Evolutionary conservation across 2,888 invertebrate genomes (phyloP), one percentile per base, ranked within the genome.

Genomic region (Notodonta ziczac): DNA sequence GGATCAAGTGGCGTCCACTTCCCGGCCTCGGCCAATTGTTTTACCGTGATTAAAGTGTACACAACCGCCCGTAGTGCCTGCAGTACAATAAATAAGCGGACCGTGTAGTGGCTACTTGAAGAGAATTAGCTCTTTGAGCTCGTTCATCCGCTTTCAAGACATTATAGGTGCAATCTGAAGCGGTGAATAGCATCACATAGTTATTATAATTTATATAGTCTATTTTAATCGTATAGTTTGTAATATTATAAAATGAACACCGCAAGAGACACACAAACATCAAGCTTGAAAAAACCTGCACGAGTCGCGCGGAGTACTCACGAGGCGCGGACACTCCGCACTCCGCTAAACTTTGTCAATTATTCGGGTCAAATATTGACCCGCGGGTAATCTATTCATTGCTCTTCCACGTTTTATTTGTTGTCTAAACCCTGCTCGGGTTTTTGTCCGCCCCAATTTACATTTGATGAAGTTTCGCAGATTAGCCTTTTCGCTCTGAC

Each of bases 381-480:
- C 79, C 67, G 67, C 70, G 63, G 65, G 66, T 82, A 80, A 83
- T 85, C 72, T 84, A 84, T 84, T 83, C 86, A 83, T 82, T 77
- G 80, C 70, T 75, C 69, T 71, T 69, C 64, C 74, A 61, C 76
- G 67, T 77, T 78, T 77, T 81, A 79, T 82, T 81, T 77, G 78
- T 80, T 75, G 77, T 77, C 67, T 77, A 70, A 80, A 56, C 75
- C 66, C 65, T 42, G 61, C 67, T 65, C 60, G 62, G 66, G 72
- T 62, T 72, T 71, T 71, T 73, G 74, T 73, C 72, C 63, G 62
- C 56, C 62, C 44, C 63, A 70, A 79, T 83, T 83, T 81, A 80
- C 80, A 83, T 84, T 79, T 76, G 76, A 76, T 72, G 72, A 72
- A 71, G 70, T 66, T 74, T 66, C 63, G 56, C 65, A 73, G 81